Conservation (phyloP, 2,797 vertebrate genomes). For the Tinamus major region DNA sequence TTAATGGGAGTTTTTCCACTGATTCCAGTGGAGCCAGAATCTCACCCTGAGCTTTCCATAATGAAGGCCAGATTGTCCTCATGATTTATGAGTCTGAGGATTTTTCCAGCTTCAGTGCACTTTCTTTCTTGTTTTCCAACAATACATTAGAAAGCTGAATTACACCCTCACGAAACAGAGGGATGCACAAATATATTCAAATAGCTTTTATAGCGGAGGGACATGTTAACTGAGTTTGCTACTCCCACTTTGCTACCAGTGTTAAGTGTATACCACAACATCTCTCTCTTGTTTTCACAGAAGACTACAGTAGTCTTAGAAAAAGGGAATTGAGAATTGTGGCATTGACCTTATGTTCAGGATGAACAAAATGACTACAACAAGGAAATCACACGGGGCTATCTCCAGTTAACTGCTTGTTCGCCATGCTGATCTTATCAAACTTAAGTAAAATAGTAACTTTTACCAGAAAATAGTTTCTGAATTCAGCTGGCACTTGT, state of each 20-base stretch:
- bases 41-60: slow-evolving; percentile 9
- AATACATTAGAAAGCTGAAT: background rate
- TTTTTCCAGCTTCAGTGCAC: background rate
- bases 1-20: background rate
- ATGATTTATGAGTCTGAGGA: background rate
- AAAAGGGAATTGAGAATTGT: background rate
- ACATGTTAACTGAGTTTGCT: background rate
- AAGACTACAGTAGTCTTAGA: background rate
- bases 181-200: background rate
- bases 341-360: background rate
- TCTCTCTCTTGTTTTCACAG: background rate
- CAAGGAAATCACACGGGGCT: background rate
- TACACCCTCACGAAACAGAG: background rate
- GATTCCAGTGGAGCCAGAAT: background rate
- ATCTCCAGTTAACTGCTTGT: background rate
- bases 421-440: background rate
- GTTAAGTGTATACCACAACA: background rate
- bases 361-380: background rate
- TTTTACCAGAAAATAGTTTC: background rate
- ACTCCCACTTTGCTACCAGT: background rate
- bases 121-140: background rate
- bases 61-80: background rate
- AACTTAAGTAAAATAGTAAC: background rate
- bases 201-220: background rate
- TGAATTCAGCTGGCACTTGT: background rate